phyloP scores from a whole-genome alignment of 2,888 invertebrate species.

The Sarcophaga caerulescens region DNA sequence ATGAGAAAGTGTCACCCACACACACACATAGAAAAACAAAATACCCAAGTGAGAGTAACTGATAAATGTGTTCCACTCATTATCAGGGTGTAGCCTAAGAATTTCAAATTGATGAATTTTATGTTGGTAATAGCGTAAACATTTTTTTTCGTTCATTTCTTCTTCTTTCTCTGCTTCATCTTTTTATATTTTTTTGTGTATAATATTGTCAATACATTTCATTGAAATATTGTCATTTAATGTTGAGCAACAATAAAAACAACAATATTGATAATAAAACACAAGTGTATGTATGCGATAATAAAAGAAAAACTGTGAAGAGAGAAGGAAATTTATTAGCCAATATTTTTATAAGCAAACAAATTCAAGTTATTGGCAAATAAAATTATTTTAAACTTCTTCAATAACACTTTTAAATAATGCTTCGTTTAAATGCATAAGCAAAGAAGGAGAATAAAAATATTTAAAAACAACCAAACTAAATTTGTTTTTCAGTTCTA shows the following conservation, averaged over 20 bases:
- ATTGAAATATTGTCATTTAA: slow-evolving; percentile 41
- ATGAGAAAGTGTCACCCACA: not conserved
- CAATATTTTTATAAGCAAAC: slow-evolving; percentile 16
- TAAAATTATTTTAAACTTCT: slow-evolving; percentile 34
- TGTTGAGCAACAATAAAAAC: slow-evolving; percentile 29
- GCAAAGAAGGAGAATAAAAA: too few species aligned
- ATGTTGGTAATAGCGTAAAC: slow-evolving; percentile 11
- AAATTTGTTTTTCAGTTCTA: too few species aligned
- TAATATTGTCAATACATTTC: not conserved
- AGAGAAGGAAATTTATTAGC: slow-evolving; percentile 7
- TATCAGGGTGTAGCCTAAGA: not conserved
- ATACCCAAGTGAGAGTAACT: not conserved
- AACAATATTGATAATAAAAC: too few species aligned
- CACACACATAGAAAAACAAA: not conserved
- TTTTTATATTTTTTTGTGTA: too few species aligned
- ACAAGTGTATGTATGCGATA: not conserved
- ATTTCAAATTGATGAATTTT: slow-evolving; percentile 41
- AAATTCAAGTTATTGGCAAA: not conserved
- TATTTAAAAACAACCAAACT: too few species aligned
- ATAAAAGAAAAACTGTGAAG: not conserved
- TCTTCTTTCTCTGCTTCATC: too few species aligned
- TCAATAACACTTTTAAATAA: slow-evolving; percentile 10
- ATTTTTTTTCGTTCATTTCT: not conserved
- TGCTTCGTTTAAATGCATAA: not conserved
- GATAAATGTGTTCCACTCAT: not conserved